These are phyloP conservation scores for Leucophenga montana DNA, from an alignment of 2,888 invertebrate species.

Conservation along the genomic window DNA sequence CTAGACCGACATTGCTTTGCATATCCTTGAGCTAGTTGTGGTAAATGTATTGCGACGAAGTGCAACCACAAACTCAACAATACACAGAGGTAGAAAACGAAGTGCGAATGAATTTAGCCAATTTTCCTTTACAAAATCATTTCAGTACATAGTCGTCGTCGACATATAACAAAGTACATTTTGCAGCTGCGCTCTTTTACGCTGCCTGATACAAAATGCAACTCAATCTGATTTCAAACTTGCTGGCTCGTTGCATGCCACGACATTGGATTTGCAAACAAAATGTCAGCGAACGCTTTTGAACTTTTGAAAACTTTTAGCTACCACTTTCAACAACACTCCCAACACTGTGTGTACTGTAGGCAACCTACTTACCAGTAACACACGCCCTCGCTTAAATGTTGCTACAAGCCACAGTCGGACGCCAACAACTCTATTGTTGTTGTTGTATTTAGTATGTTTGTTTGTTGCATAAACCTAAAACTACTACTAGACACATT, in stretches of 20 bases:
- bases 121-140: slow-evolving; percentile 2
- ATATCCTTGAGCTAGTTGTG: slow-evolving; percentile 56
- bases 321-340: slow-evolving; percentile 48
- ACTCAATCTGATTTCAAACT: neutral
- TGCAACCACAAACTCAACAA: slow-evolving; percentile 35
- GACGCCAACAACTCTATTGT: neutral
- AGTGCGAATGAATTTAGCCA: slow-evolving; percentile 20
- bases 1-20: slow-evolving; percentile 11
- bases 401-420: neutral
- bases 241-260: neutral
- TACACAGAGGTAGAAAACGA: slow-evolving; percentile 40
- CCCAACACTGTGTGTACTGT: slow-evolving; percentile 10
- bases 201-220: neutral
- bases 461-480: slow-evolving; percentile 19
- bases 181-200: too few relatives aligned
- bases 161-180: too few relatives aligned
- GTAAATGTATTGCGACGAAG: neutral
- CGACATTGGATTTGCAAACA: slow-evolving; percentile 31
- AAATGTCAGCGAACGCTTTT: slow-evolving; percentile 63
- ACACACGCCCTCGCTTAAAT: neutral
- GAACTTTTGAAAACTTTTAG: slow-evolving; percentile 48
- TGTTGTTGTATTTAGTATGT: too few relatives aligned
- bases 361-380: neutral
- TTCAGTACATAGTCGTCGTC: too few relatives aligned
- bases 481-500: neutral